Evolutionary conservation across 2,888 invertebrate species (phyloP).

Genomic region (Molorchus minor): DNA sequence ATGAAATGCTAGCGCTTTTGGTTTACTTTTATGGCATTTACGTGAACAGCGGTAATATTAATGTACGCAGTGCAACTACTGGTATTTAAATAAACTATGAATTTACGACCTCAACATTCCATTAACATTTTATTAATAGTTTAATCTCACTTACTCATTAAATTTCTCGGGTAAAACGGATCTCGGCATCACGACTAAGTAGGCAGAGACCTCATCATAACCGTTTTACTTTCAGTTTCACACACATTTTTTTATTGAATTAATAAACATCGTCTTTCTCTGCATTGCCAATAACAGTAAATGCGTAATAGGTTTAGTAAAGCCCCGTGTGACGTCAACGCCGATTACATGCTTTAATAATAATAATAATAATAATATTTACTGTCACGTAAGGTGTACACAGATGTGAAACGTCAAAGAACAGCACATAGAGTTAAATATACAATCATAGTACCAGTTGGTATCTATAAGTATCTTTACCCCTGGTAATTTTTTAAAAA

Average conservation of each 20-base stretch:
- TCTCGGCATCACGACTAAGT: slow-evolving; percentile 32
- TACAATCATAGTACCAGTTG: too few species aligned
- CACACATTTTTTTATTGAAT: slow-evolving; percentile 16
- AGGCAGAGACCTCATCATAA: slow-evolving; percentile 8
- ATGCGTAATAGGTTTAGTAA: too few species aligned
- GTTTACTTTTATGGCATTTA: slow-evolving; percentile 25
- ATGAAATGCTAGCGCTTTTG: slow-evolving; percentile 13
- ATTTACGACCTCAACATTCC: slow-evolving; percentile 41
- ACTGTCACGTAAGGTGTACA: too few species aligned
- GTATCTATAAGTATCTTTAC: too few species aligned
- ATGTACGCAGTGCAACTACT: slow-evolving; percentile 41
- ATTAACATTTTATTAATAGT: slow-evolving; percentile 41
- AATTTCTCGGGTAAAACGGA: slow-evolving; percentile 29
- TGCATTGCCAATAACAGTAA: not conserved
- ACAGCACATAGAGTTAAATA: too few species aligned
- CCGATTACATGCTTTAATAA: too few species aligned
- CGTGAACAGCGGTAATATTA: slow-evolving; percentile 20
- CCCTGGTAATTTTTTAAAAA: too few species aligned
- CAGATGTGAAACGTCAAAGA: too few species aligned
- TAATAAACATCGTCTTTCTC: not conserved
- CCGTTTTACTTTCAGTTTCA: slow-evolving; percentile 17
- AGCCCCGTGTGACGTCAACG: too few species aligned
- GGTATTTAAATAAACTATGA: slow-evolving; percentile 45
- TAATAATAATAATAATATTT: too few species aligned
- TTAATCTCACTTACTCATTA: slow-evolving; percentile 32